Percentiles rank a stretch among this genome's conserved stretches.
Evolutionary conservation across 2,888 invertebrate genomes (phyloP).

Genomic region (Clostera curtula): DNA sequence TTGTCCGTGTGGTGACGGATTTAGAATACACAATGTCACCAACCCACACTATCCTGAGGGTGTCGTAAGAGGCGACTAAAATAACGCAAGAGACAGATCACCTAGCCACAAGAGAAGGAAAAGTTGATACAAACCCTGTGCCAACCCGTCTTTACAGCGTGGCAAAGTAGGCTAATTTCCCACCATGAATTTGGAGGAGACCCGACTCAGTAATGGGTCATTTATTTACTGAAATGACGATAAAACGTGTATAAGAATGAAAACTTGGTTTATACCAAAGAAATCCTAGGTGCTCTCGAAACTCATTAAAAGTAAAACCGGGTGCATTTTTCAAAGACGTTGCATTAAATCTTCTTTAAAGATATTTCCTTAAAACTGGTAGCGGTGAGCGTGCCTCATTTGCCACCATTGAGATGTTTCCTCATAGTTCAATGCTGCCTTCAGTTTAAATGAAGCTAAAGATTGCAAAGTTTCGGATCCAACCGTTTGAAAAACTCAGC

Average conservation of each 20-base stretch:
- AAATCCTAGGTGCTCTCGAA: conserved; percentile 60
- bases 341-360: conserved; percentile 64
- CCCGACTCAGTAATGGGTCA: conserved; percentile 5
- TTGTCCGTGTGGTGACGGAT: too few species aligned
- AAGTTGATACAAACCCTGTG: too few species aligned
- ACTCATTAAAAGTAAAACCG: conserved; percentile 74
- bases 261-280: too few species aligned
- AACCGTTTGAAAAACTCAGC: conserved; percentile 30
- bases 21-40: too few species aligned
- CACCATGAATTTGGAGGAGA: too few species aligned
- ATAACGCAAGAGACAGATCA: too few species aligned
- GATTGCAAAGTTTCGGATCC: conserved; percentile 43
- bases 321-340: conserved; percentile 68
- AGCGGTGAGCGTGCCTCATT: conserved; percentile 63
- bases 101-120: too few species aligned
- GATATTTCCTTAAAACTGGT: conserved; percentile 64
- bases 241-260: background rate
- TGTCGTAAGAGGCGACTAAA: too few species aligned
- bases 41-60: too few species aligned
- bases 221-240: background rate
- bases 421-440: conserved; percentile 47
- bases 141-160: too few species aligned
- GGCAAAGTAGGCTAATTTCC: too few species aligned
- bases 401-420: conserved; percentile 62
- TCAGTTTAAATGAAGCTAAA: conserved; percentile 49